phyloP scores from a whole-genome alignment of 2,113 vertebrate species.

The Budorcas taxicolor region DNA sequence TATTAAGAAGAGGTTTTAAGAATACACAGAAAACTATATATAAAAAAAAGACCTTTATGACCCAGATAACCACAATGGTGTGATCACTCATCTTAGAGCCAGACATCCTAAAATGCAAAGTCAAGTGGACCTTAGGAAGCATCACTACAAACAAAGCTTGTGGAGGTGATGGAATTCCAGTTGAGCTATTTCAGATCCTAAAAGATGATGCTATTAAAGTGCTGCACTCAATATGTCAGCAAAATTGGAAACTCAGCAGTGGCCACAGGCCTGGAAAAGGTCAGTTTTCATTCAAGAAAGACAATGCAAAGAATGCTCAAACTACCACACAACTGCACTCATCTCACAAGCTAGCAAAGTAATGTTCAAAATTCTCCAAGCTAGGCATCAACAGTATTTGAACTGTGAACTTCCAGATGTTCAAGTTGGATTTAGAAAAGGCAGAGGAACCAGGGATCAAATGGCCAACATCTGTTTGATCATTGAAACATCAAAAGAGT shows the following conservation, averaged over 20 bases:
- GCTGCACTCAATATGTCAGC: neutral
- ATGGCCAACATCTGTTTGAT: neutral
- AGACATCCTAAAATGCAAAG: neutral
- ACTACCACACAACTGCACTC: neutral
- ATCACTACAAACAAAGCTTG: neutral
- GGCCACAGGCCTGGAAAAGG: neutral
- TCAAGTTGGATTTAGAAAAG: neutral
- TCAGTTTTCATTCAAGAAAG: neutral
- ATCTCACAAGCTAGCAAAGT: neutral
- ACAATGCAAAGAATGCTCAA: neutral
- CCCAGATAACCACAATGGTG: neutral
- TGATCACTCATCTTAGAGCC: neutral
- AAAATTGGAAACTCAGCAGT: neutral
- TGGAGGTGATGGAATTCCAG: neutral
- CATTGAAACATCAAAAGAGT: neutral
- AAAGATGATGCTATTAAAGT: neutral
- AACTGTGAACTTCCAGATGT: neutral
- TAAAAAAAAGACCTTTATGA: neutral
- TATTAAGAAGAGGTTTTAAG: neutral
- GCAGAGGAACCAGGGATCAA: neutral
- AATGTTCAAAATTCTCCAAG: neutral
- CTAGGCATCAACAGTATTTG: neutral
- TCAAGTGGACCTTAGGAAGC: neutral
- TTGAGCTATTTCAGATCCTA: neutral
- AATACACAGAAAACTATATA: neutral